Evolutionary conservation across 92 coral and sea anemone genomes (phyloP), one percentile per base, ranked within the genome.

Genomic region (Siderastrea radians): DNA sequence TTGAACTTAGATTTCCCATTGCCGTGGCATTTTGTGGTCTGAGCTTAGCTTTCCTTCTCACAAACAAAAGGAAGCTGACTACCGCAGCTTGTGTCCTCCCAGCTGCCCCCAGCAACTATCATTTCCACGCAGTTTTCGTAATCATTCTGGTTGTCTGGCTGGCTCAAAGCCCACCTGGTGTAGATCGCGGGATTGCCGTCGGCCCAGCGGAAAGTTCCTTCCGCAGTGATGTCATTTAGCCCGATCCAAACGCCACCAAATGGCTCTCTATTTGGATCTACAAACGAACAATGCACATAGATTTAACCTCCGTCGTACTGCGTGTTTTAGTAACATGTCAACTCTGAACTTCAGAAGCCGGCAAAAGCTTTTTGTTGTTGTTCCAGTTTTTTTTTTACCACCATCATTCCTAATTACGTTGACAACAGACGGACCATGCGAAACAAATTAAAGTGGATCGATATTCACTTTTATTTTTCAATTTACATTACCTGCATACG

Each of bases 141-240:
- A 51, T 17, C 78, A 19, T 26, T 11, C 5, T 49, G n/a, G 60
- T 51, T 19, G 14, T 51, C 61, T 52, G 77, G 77, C 45, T 48
- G 78, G 59, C 6, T 52, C 60, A 5, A 50, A 73, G 45, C 46
- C 81, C 81, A 77, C 1, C 58, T 77, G 66, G 49, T 51, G 85
- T 84, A 75, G 60, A 60, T 77, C 79, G 78, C 67, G 50, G 84
- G 89, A 57, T 49, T 66, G 3, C 85, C 92, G 52, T 77, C 83
- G 2, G 83, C 43, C 92, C 92, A 89, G 77, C 50, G 57, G 64
- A 78, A 84, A 17, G 52, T 58, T 7, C 92, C 89, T 54, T 84
- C 92, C 9, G 45, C 75, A 50, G 79, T 46, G 67, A 82, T 55
- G 72, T 89, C 92, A 66, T 89, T 89, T 72, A 84, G 48, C 2